Conservation (phyloP, 2,113 vertebrate genomes). For the Turdus rufiventris region DNA sequence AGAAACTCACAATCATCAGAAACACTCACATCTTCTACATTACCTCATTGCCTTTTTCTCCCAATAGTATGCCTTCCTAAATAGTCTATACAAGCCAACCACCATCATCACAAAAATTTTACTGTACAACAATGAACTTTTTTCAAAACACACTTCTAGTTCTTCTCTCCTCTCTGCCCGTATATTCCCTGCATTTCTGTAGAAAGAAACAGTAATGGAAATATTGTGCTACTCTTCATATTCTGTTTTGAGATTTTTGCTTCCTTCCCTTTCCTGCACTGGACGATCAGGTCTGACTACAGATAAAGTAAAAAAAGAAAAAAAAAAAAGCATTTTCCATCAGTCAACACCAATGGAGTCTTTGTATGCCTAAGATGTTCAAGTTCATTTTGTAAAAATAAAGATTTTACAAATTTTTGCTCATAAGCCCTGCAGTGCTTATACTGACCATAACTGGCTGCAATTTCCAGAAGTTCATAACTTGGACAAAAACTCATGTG, state of each 20-base stretch:
- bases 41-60: not conserved
- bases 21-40: not conserved
- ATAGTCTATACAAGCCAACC: not conserved
- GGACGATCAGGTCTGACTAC: not conserved
- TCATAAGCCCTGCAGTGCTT: not conserved
- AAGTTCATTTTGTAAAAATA: not conserved
- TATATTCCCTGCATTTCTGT: not conserved
- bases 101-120: not conserved
- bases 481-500: not conserved
- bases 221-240: not conserved
- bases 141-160: not conserved
- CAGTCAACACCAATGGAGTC: not conserved
- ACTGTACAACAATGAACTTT: not conserved
- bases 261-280: not conserved
- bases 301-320: not conserved
- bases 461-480: not conserved
- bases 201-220: not conserved
- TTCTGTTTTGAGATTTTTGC: not conserved
- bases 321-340: not conserved
- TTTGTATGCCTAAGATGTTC: not conserved
- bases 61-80: not conserved
- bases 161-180: not conserved
- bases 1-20: not conserved
- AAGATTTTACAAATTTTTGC: not conserved
- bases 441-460: fast-evolving